Evolutionary conservation across 2,888 invertebrate genomes (phyloP), one percentile per base, ranked within the genome.

Genomic region (Thecocarcelia acutangulata): DNA sequence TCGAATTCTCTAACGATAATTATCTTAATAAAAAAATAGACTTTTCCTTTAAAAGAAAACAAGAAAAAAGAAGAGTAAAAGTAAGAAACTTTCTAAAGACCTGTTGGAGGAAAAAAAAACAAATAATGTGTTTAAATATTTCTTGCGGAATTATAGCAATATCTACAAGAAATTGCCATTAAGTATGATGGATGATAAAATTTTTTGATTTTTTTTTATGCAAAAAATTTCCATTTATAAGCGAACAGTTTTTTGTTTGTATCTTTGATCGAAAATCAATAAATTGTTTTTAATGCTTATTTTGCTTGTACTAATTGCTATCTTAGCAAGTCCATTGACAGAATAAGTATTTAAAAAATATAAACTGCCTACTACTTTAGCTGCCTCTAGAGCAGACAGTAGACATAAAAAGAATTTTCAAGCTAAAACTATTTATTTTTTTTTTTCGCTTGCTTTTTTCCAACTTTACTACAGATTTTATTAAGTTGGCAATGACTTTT

Each of bases 21-120:
- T 13, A 56, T 15, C 13, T n/a, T 42, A 64, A 44, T 68, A 50
- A 48, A 15, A 59, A 54, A 44, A 66, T 44, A n/a, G 4, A 50
- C 42, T 48, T 75, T 75, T 50, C 19, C 46, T 58, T 50, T 12
- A 58, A 48, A 33, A 15, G 19, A 70, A 64, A 56, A 9, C 33
- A 33, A 64, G 48, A 70, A 28, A 50, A 70, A 64, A 44, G 28
- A 72, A 52, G 42, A 72, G 77, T 77, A 81, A 81, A 81, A 81
- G 73, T 77, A 77, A 73, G 68, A 24, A 63, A 73, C 63, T 81
- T 77, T 73, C 72, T 73, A 44, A 15, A 64, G 73, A 77, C 73
- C 73, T 63, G 81, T 74, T 77, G 37, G 24, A n/a, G 33, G 50
- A 68, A 40, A 69, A 61, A 17, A n/a, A 17, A 19, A 58, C 13